phyloP scores from a whole-genome alignment of 2,113 vertebrate genomes.

The Erpornis zantholeuca region DNA sequence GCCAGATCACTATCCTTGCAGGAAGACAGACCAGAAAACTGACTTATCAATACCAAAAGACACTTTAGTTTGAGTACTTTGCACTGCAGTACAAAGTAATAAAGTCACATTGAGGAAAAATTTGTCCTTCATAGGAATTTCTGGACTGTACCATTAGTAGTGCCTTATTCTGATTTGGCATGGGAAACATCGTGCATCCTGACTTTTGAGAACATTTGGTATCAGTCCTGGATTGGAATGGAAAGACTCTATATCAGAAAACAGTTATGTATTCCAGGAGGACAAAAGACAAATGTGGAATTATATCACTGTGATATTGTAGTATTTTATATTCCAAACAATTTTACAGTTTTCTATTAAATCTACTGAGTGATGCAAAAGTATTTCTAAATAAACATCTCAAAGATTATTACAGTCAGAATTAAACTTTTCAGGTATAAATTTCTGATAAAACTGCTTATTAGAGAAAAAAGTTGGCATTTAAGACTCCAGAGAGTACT shows the following conservation, averaged over 20 bases:
- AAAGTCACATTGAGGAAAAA: neutral
- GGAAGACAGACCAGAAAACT: neutral
- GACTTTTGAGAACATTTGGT: neutral
- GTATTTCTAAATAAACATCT: neutral
- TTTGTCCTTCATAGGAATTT: neutral
- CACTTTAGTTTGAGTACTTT: neutral
- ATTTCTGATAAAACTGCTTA: neutral
- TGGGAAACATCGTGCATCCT: neutral
- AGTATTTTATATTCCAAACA: neutral
- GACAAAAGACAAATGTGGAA: neutral
- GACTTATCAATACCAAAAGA: neutral
- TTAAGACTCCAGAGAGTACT: constrained; percentile 23
- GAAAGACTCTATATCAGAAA: neutral
- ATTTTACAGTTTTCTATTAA: neutral
- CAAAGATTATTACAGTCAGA: neutral
- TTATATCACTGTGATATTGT: neutral
- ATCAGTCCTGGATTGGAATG: neutral
- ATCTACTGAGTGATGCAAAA: neutral
- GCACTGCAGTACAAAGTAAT: neutral
- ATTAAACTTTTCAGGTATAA: neutral
- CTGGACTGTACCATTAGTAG: neutral
- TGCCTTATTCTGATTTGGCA: neutral
- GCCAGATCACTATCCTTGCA: neutral
- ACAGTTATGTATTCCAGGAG: neutral
- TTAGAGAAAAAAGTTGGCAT: constrained; percentile 18